These are phyloP conservation scores for Tribolium madens DNA, from an alignment of 1,140 invertebrate species.

Conservation along the genomic window DNA sequence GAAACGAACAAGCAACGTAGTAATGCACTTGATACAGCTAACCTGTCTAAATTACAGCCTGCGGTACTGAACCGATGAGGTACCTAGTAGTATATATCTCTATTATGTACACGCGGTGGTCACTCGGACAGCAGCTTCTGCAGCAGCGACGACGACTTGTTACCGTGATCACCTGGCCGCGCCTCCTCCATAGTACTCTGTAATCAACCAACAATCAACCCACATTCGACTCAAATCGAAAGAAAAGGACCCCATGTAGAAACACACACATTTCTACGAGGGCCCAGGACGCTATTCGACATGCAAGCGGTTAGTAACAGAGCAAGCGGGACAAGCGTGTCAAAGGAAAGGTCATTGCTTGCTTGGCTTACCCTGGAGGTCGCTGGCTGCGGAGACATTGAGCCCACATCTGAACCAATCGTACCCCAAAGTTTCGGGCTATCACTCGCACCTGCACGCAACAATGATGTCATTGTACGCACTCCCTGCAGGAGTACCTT, in stretches of 20 bases:
- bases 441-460: constrained; percentile 67
- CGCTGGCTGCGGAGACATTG: constrained; percentile 67
- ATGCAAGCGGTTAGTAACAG: constrained; percentile 55
- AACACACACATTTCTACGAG: not conserved
- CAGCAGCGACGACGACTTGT: constrained; percentile 79
- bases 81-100: constrained; percentile 66
- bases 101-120: constrained; percentile 65
- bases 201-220: constrained; percentile 53
- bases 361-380: constrained; percentile 73
- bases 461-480: constrained; percentile 66
- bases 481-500: constrained; percentile 62
- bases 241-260: not conserved
- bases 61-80: constrained; percentile 66
- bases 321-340: constrained; percentile 57
- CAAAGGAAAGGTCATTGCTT: constrained; percentile 55
- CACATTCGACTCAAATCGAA: not conserved
- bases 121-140: constrained; percentile 84
- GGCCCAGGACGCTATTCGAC: constrained; percentile 20
- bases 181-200: constrained; percentile 83
- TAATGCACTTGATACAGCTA: constrained; percentile 67
- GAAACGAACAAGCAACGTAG: constrained; percentile 65
- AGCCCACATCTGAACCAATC: constrained; percentile 67
- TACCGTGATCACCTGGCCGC: constrained; percentile 72
- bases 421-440: constrained; percentile 68
- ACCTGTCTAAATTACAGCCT: constrained; percentile 67